phyloP scores from a whole-genome alignment of 2,888 invertebrate species.

The Heliconius ismenius region DNA sequence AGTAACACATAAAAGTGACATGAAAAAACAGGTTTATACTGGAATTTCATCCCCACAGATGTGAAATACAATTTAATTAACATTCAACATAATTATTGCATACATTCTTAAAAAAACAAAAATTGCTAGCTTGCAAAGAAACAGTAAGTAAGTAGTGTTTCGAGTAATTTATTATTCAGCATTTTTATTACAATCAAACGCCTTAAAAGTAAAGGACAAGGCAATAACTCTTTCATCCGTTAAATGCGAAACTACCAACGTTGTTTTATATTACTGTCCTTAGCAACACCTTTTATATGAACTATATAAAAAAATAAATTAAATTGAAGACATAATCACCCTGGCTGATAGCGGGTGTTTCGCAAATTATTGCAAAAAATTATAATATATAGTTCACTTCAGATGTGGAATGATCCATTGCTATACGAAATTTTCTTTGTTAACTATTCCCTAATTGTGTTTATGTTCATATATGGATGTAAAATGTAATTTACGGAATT shows the following conservation, averaged over 20 bases:
- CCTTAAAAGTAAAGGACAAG: slow-evolving; percentile 28
- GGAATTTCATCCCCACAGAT: not conserved
- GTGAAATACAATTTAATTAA: slow-evolving; percentile 10
- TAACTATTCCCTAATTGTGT: not conserved
- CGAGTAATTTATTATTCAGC: slow-evolving; percentile 19
- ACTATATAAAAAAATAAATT: slow-evolving; percentile 14
- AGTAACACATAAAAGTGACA: not conserved
- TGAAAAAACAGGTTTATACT: not conserved
- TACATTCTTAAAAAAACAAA: not conserved
- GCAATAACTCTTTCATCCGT: slow-evolving; percentile 27
- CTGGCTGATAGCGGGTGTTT: slow-evolving; percentile 10
- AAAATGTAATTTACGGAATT: not conserved
- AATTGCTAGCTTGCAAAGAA: not conserved
- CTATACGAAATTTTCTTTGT: not conserved
- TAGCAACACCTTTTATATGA: slow-evolving; percentile 29
- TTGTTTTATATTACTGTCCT: slow-evolving; percentile 28
- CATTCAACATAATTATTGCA: slow-evolving; percentile 7
- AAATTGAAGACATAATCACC: slow-evolving; percentile 28
- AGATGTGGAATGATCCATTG: not conserved
- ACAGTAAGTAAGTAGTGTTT: not conserved
- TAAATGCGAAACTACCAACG: slow-evolving; percentile 25
- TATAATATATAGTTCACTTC: not conserved
- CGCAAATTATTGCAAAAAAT: slow-evolving; percentile 19
- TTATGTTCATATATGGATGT: not conserved
- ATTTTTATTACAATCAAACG: slow-evolving; percentile 19